Evolutionary conservation across 2,113 vertebrate species (phyloP).

Genomic region (Erinaceus europaeus): DNA sequence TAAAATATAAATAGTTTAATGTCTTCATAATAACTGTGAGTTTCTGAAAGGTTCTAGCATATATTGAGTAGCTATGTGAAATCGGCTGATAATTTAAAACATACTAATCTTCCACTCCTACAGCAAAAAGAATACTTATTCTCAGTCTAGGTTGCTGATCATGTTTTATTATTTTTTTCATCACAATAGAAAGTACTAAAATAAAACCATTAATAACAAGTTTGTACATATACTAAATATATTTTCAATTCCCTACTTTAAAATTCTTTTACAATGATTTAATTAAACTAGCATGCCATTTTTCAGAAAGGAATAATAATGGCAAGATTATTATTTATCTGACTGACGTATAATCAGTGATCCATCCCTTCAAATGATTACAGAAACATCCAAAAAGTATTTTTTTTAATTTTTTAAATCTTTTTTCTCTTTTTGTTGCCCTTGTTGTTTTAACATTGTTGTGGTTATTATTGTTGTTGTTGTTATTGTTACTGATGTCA

Average conservation of each 20-base stretch:
- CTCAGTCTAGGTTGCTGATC: constrained; percentile 44
- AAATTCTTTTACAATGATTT: constrained; percentile 39
- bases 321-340: constrained; percentile 77
- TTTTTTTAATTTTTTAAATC: too few species aligned
- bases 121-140: constrained; percentile 41
- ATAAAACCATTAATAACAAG: constrained; percentile 32
- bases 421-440: too few species aligned
- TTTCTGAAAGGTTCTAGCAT: constrained; percentile 15
- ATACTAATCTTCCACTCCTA: constrained; percentile 26
- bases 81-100: constrained; percentile 22
- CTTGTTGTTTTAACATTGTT: too few species aligned
- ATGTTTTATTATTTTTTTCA: constrained; percentile 62
- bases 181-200: constrained; percentile 62
- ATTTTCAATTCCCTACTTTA: constrained; percentile 33
- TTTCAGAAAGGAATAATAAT: constrained; percentile 60
- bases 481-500: too few species aligned
- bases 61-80: constrained; percentile 30
- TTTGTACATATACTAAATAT: not conserved
- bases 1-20: constrained; percentile 5
- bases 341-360: constrained; percentile 78
- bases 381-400: constrained; percentile 71
- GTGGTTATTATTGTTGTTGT: too few species aligned
- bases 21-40: constrained; percentile 21
- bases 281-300: constrained; percentile 45
- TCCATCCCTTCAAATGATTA: constrained; percentile 76